phyloP scores from a whole-genome alignment of 1,140 invertebrate genomes.

The Hypsibius dujardini region DNA sequence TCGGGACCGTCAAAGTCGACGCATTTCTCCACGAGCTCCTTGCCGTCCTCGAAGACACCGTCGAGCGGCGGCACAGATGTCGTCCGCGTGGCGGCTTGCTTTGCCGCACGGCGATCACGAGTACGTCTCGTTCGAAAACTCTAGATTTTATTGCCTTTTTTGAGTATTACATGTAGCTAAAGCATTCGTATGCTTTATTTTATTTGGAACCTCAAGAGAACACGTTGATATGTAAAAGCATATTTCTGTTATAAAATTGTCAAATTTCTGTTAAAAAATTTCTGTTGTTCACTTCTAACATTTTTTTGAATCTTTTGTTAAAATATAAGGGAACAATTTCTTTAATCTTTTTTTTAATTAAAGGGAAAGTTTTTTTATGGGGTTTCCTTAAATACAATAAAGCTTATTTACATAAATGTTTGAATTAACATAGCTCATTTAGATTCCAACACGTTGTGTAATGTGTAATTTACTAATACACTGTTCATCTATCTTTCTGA shows the following conservation, averaged over 20 bases:
- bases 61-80: conserved; percentile 16
- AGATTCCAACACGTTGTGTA: conserved; percentile 10
- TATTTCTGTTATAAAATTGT: neutral
- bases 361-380: too few species aligned
- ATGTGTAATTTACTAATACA: conserved; percentile 15
- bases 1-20: neutral
- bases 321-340: too few species aligned
- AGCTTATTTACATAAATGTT: neutral
- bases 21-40: neutral
- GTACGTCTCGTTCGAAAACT: neutral
- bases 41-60: neutral
- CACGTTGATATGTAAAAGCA: neutral
- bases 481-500: conserved; percentile 11
- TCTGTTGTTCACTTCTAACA: neutral
- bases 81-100: conserved; percentile 54
- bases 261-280: neutral
- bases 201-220: too few species aligned
- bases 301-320: neutral
- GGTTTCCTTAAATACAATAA: neutral
- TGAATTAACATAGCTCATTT: neutral
- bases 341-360: too few species aligned
- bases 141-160: neutral
- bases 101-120: conserved; percentile 48
- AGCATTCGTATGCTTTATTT: too few species aligned
- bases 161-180: neutral